These are phyloP conservation scores for Papio anubis DNA, from an alignment of 2,113 vertebrate genomes.

Conservation along the genomic window DNA sequence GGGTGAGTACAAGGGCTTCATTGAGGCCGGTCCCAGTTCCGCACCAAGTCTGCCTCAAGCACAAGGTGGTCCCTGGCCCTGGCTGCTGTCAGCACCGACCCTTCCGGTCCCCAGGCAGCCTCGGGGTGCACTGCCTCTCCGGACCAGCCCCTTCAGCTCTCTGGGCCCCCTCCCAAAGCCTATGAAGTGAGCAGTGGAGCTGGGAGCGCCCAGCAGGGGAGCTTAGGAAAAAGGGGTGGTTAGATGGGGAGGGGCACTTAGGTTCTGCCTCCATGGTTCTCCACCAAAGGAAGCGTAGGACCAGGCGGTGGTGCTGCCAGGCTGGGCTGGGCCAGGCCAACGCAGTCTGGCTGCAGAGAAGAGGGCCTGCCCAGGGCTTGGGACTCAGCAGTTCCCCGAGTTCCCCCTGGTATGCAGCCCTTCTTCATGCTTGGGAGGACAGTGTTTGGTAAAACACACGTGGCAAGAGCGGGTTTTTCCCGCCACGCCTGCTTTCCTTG, in stretches of 20 bases:
- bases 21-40: not conserved
- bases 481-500: not conserved
- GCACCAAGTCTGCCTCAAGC: not conserved
- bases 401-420: not conserved
- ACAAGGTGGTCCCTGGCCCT: not conserved
- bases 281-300: not conserved
- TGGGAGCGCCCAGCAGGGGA: not conserved
- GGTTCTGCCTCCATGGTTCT: not conserved
- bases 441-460: not conserved
- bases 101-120: too few relatives aligned
- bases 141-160: not conserved
- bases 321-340: not conserved
- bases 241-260: too few relatives aligned
- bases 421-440: not conserved
- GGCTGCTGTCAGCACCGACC: fast-evolving
- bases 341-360: not conserved
- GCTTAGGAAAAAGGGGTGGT: not conserved
- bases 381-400: not conserved
- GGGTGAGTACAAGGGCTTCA: not conserved
- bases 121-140: not conserved
- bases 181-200: not conserved
- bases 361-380: not conserved
- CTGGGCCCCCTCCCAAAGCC: not conserved
- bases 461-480: not conserved
- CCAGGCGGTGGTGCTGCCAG: not conserved